Conservation (phyloP, 53 echinoderm and acorn worm genomes). For the Stichopus horrens region DNA sequence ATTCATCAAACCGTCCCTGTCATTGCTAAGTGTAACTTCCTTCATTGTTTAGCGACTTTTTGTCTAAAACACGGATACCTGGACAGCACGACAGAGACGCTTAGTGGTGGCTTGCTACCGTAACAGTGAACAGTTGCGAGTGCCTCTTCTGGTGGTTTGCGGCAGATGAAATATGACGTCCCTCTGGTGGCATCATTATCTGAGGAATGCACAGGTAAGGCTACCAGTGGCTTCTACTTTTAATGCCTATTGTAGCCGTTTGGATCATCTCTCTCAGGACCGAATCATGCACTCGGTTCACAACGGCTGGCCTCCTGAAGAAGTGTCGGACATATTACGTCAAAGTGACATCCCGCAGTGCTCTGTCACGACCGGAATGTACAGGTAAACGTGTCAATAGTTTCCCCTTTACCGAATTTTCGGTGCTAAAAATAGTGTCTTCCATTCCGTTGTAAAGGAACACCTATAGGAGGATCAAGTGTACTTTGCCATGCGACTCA, state of each 20-base stretch:
- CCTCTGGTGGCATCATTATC: not conserved
- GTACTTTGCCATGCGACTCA: not conserved
- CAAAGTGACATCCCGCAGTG: conserved; percentile 36
- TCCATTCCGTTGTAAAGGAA: not conserved
- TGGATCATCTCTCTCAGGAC: not conserved
- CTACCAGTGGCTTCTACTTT: conserved; percentile 9
- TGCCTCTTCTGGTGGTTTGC: not conserved
- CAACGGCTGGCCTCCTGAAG: not conserved
- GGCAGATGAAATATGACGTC: not conserved
- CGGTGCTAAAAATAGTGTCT: conserved; percentile 12
- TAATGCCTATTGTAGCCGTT: conserved; percentile 6
- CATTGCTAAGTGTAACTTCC: too few species aligned
- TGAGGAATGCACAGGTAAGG: conserved; percentile 36
- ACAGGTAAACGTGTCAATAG: conserved; percentile 45
- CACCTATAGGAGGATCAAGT: not conserved
- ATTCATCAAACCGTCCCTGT: too few species aligned
- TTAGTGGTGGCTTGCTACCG: not conserved
- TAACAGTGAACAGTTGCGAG: not conserved
- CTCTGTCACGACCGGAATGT: conserved; percentile 23
- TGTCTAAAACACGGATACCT: too few species aligned
- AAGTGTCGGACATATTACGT: conserved; percentile 9
- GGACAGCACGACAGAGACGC: not conserved
- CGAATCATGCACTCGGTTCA: not conserved
- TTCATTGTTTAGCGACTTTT: too few species aligned
- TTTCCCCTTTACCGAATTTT: conserved; percentile 9